Percentiles rank a stretch among this genome's conserved stretches.
Conservation (phyloP, 2,797 vertebrate genomes). For the Gobio occitaniae region DNA sequence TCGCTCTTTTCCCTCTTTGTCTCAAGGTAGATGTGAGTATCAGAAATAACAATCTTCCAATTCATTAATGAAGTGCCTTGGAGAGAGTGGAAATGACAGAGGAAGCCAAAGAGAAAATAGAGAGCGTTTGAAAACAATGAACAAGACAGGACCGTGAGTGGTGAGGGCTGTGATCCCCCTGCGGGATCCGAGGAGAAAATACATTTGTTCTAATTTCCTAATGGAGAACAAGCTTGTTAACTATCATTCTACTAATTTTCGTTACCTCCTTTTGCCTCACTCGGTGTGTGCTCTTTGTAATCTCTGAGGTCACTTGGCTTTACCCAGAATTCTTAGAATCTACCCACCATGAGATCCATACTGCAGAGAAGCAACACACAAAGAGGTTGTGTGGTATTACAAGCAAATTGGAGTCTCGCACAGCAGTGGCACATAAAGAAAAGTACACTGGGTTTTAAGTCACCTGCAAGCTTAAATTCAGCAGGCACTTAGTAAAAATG, state of each 20-base stretch:
- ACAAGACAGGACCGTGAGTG: neutral
- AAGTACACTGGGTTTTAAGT: neutral
- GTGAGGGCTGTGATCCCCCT: conserved; percentile 28
- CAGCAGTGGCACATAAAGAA: neutral
- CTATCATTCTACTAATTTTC: conserved; percentile 38
- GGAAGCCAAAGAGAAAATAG: conserved; percentile 38
- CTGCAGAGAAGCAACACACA: conserved; percentile 10
- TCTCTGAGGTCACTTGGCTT: conserved; percentile 13
- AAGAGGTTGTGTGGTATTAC: neutral
- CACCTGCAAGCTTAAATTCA: neutral
- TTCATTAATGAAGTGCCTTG: conserved; percentile 46
- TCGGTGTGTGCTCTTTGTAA: conserved; percentile 35
- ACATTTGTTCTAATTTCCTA: conserved; percentile 40
- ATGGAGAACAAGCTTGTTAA: conserved; percentile 63
- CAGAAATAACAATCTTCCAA: conserved; percentile 39
- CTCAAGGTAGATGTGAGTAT: conserved; percentile 18
- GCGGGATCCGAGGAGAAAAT: conserved; percentile 32
- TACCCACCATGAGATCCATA: neutral
- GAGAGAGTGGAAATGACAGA: conserved; percentile 59
- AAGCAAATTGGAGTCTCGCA: neutral
- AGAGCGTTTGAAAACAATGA: conserved; percentile 33
- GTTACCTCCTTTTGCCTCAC: conserved; percentile 2
- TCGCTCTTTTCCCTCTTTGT: neutral
- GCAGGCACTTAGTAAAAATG: neutral
- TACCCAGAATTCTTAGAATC: conserved; percentile 22